Evolutionary conservation across 2,113 vertebrate species (phyloP), one percentile per base, ranked within the genome.

Genomic region (Bothrops jararaca): DNA sequence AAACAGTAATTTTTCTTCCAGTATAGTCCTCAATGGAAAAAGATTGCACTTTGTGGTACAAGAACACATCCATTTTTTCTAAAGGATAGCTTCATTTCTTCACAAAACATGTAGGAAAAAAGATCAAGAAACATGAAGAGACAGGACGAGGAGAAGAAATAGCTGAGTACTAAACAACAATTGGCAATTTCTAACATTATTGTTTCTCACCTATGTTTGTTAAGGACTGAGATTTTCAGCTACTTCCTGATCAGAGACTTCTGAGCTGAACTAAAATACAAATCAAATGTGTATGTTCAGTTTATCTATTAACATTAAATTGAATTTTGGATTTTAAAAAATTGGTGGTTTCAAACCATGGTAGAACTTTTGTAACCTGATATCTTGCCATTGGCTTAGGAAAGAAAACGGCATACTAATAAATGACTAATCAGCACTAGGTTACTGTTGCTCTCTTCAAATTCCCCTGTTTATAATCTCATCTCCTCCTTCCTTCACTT

Each of bases 391-490:
- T 97, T 96, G 96, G 97, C 97, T 97, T 98, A 80, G 88, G 53
- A 96, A 97, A 95, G 95, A 95, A 96, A 80, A 80, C 42, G 97
- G 94, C 96, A 96, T 94, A 58, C 39, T 34, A 58, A 58, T 89
- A 97, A 97, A 97, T 96, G 97, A 97, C 97, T 96, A 97, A 96
- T 96, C 96, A 96, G 95, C 56, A 58, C 97, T 96, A 97, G 97
- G 97, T 97, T 98, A 98, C 96, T 94, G 96, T 97, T 98, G 98
- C 98, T 97, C 98, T 95, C 95, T 97, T 97, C 97, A 97, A 97
- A 97, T 98, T 98, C 98, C 98, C 97, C 89, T 97, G 97, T 98
- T 80, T 98, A 98, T 98, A 98, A 99, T 99, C 98, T 98, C 97
- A 97, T 97, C 98, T 98, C 97, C 97, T 97, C 97, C 97, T 98